phyloP scores from a whole-genome alignment of 2,113 vertebrate genomes.

The Spea bombifrons region DNA sequence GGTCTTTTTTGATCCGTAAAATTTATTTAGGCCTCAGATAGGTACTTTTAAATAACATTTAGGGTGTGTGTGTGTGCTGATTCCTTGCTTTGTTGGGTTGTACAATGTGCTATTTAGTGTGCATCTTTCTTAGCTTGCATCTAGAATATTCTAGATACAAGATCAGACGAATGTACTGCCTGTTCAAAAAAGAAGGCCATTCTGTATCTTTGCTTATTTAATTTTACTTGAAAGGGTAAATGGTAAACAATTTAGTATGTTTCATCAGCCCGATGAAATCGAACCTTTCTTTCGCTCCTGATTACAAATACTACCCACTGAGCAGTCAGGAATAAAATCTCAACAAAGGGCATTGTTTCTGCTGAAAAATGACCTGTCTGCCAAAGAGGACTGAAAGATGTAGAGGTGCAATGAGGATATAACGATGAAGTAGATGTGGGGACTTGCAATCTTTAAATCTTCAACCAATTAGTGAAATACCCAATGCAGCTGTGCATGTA shows the following conservation, averaged over 20 bases:
- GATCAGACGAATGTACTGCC: no score
- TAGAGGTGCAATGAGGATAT: slow-evolving; percentile 20
- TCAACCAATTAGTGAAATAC: not conserved
- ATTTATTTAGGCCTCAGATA: no score
- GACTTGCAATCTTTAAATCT: not conserved
- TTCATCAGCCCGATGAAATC: slow-evolving; percentile 9
- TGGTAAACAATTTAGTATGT: not conserved
- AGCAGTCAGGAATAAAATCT: slow-evolving; percentile 30
- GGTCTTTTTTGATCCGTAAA: no score
- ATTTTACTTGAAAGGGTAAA: not conserved
- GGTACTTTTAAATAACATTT: no score
- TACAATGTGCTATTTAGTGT: no score
- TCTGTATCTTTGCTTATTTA: not conserved
- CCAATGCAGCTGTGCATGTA: not conserved
- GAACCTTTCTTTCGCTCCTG: slow-evolving; percentile 27
- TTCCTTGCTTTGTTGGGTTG: no score
- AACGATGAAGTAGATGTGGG: slow-evolving; percentile 23
- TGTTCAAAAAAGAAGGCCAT: not conserved
- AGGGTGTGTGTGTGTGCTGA: no score
- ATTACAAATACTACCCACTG: slow-evolving; percentile 27
- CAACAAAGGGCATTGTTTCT: slow-evolving; percentile 25
- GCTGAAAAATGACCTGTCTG: slow-evolving; percentile 37
- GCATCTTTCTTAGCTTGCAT: no score
- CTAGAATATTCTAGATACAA: no score
- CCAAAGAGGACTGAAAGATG: slow-evolving; percentile 27